Base-by-base conservation (phyloP, 2,888 invertebrate species). In the Lamellibrachia satsuma region DNA sequence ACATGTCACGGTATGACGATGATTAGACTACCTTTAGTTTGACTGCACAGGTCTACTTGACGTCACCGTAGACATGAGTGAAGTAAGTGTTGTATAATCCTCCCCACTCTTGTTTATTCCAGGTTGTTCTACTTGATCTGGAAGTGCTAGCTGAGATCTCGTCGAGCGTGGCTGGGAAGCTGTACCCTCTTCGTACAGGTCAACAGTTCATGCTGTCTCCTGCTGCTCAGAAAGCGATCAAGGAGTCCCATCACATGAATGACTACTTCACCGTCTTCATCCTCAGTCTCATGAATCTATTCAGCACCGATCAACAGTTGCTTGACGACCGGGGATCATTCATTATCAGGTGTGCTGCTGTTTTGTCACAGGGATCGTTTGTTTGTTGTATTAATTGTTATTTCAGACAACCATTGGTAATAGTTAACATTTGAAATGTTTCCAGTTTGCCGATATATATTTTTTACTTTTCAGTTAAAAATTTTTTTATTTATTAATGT, bases 261-360 rank as follows among this genome's bases (percentile, higher is more conserved):
- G 96, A 96, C 90, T 97, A 97, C 95, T 99, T 99, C 96, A 97
- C 98, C 93, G 98, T 98, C 96, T 99, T 99, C 96, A 97, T 99
- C 94, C 97, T 98, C 91, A 98, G 98, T 95, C 97, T 99, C 93
- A 97, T 99, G 93, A 97, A 98, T 94, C 97, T 99, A 93, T 98
- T 99, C 96, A 98, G 98, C 92, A 97, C 98, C 15, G 99, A 99
- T 95, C 98, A 98, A 94, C 97, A 97, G 93, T 97, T 99, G 93
- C 96, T 99, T 93, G 98, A 99, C 96, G 99, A 98, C 95, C 97
- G 99, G 95, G 99, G 99, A 1, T 98, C 99, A 60, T 98, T 99
- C 95, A 99, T 99, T 93, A 98, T 99, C 94, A 98, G 99, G 98
- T 98, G 96, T 9, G 92, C 57, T 57, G 57, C n/a, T 75, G 39